phyloP scores from a whole-genome alignment of 2,113 vertebrate genomes.

The Sclerurus mexicanus region DNA sequence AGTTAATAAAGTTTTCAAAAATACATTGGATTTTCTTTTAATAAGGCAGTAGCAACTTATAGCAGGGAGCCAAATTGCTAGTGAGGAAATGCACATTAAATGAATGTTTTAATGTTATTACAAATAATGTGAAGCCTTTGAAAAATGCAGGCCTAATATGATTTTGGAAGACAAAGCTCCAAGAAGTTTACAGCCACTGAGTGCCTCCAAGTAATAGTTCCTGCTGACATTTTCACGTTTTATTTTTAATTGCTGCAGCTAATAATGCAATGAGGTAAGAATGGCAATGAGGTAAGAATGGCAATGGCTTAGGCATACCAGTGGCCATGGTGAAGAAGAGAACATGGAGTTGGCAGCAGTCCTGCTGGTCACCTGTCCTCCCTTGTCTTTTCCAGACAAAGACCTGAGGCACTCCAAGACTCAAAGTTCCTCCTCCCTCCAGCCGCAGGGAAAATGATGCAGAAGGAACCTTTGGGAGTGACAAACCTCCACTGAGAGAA shows the following conservation, averaged over 20 bases:
- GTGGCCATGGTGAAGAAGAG: neutral
- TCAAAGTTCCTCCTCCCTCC: neutral
- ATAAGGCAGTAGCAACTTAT: constrained; percentile 4
- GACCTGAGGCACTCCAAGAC: neutral
- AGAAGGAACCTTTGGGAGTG: neutral
- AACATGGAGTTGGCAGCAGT: neutral
- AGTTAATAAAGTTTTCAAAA: constrained; percentile 52
- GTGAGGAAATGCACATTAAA: constrained; percentile 44
- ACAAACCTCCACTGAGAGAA: neutral
- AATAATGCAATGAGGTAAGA: constrained; percentile 9
- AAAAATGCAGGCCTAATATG: constrained; percentile 34
- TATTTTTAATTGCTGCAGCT: constrained; percentile 47
- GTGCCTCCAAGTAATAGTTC: neutral
- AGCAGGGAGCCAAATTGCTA: constrained; percentile 36
- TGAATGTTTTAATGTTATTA: constrained; percentile 1
- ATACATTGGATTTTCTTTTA: neutral
- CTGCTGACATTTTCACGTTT: constrained; percentile 8
- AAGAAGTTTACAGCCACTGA: neutral
- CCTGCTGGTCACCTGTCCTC: neutral
- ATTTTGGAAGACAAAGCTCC: constrained; percentile 18
- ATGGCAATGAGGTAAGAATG: neutral
- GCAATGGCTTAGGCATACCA: neutral
- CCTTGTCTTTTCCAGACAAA: neutral
- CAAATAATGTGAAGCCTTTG: constrained; percentile 41
- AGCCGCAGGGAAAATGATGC: neutral